Evolutionary conservation across 1,140 invertebrate genomes (phyloP), one percentile per base, ranked within the genome.

Genomic region (Cyrtorhinus lividipennis): DNA sequence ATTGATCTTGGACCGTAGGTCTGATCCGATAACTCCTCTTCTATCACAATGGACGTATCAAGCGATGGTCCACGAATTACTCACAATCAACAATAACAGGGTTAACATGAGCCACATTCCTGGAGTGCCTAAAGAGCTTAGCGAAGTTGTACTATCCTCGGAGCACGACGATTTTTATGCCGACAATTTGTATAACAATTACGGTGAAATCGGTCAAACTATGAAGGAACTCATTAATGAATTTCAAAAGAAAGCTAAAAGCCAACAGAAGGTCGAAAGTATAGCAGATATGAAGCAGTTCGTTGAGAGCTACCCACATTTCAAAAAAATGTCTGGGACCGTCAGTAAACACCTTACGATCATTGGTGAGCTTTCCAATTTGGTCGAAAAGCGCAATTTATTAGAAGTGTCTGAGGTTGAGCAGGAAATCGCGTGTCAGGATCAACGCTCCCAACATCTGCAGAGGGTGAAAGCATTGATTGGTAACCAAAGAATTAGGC

Each of bases 41-140:
- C 74, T 99, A n/a, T 97, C 92, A 77, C 95, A 94, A 77, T 99
- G 97, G 97, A 99, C 95, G 0, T 99, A 99, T 76, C 95, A 99
- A 76, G 95, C 95, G 8, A 99, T 99, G 96, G 93, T 99, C 1
- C 96, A 99, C 75, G 95, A 99, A 77, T 75, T 99, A 53, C 74
- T 99, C 24, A 87, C 85, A 0, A 96, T 99, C 67, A 86, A 85
- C 67, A 99, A 98, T 71, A 98, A 98, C 76, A 80, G 94, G 65
- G 93, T 99, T 2, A 91, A 88, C 73, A 78, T 99, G 57, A 85
- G 87, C 0, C 80, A 86, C 64, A 81, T 94, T 18, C 84, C 87
- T 44, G 86, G 84, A 24, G 82, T 88, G 58, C 81, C 81, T n/a
- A 93, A 93, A 74, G 94, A 98, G 68, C 78, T 95, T 25, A 83